phyloP scores from a whole-genome alignment of 2,113 vertebrate species.

The Eleginops maclovinus region DNA sequence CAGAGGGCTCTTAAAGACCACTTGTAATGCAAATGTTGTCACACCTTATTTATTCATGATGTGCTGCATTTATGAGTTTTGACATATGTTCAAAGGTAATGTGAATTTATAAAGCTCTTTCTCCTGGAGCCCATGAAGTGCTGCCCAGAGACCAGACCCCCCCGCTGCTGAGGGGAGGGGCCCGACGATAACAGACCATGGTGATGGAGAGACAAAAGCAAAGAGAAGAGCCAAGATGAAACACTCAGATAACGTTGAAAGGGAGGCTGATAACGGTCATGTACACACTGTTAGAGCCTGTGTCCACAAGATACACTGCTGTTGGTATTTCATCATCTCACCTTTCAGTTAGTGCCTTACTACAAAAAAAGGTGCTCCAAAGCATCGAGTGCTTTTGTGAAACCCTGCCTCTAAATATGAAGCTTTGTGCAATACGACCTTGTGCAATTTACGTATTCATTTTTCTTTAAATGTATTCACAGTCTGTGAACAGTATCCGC shows the following conservation, averaged over 20 bases:
- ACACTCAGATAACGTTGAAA: slow-evolving; percentile 8
- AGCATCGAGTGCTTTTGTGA: too few species aligned
- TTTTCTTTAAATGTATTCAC: too few species aligned
- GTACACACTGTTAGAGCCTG: background rate
- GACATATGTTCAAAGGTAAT: background rate
- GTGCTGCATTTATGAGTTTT: background rate
- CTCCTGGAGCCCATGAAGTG: background rate
- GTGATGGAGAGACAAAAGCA: background rate
- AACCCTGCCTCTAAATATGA: too few species aligned
- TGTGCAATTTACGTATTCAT: too few species aligned
- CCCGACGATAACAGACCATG: background rate
- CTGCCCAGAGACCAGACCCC: background rate
- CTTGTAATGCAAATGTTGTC: background rate
- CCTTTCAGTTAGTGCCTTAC: background rate
- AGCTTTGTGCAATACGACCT: too few species aligned
- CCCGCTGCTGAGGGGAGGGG: background rate
- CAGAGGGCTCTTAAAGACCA: background rate
- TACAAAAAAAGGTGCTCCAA: too few species aligned
- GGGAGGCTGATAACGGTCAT: background rate
- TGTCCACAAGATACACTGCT: background rate
- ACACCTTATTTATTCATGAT: background rate
- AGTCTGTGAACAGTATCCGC: too few species aligned
- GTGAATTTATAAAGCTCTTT: background rate
- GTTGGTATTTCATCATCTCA: background rate
- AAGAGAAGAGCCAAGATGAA: background rate